Conservation (phyloP, 2,113 vertebrate species). For the Gadus chalcogrammus region DNA sequence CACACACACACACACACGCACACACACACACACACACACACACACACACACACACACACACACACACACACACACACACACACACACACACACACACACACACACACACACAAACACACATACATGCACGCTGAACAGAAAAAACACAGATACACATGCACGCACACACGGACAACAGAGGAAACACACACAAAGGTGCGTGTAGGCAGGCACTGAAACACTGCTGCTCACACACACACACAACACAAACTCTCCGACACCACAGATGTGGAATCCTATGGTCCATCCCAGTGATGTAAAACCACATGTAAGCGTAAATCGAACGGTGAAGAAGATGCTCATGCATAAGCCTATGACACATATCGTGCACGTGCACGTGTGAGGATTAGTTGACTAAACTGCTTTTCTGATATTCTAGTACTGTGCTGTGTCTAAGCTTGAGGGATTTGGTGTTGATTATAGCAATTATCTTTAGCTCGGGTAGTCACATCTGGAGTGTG, state of each 20-base stretch:
- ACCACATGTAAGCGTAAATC: no score
- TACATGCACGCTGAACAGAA: conserved; percentile 3
- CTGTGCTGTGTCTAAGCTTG: neutral
- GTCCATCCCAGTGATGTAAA: no score
- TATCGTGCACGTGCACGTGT: no score
- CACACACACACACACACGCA: conserved; percentile 17
- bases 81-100: conserved; percentile 17
- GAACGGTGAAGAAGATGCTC: no score
- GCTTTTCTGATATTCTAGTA: neutral
- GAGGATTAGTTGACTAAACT: neutral
- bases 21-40: conserved; percentile 16
- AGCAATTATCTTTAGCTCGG: neutral
- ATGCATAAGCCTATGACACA: no score
- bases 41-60: conserved; percentile 19
- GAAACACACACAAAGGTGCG: neutral
- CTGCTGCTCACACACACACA: no score
- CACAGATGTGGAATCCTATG: no score
- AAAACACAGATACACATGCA: conserved; percentile 10
- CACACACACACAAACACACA: conserved; percentile 15
- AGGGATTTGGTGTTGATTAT: neutral
- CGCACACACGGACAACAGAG: neutral
- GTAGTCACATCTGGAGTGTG: conserved; percentile 24
- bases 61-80: neutral
- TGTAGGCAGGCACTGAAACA: no score
- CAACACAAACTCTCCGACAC: no score